Evolutionary conservation across 2,797 vertebrate species (phyloP), one percentile per base, ranked within the genome.

Genomic region (Allobates femoralis): DNA sequence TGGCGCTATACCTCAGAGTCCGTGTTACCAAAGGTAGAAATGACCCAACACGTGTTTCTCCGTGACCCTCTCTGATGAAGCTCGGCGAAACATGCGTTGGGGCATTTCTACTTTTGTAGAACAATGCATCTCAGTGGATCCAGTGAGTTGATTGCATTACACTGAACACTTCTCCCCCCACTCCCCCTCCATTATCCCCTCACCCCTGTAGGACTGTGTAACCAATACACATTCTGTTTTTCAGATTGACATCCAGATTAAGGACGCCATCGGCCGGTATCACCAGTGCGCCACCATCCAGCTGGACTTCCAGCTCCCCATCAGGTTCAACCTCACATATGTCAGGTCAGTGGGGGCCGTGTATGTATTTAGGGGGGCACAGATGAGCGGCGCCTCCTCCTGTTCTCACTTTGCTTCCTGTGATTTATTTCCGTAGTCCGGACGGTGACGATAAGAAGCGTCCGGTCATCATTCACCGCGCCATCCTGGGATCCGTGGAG

Each of bases 201-300:
- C 19, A 10, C 19, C 0, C 4, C 30, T 23, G 32, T 23, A 69
- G 0, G 1, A 67, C 0, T n/a, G n/a, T 28, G 11, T 18, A 15
- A 51, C 16, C 34, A 30, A 16, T 41, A 10, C 46, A 5, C 1
- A 12, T n/a, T 34, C 55, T 85, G 79, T 78, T 89, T 84, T 87
- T n/a, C 90, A 99, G 98, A 99, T 99, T 78, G 98, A 99, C 92
- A 99, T 99, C 92, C 92, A 99, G 93, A 99, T 99, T 90, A 99
- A 99, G 91, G 98, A 99, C 71, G 98, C 98, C 10, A 99, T 99
- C 23, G 98, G 98, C 28, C 95, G 98, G 51, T 99, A 99, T 92
- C 98, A 99, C 91, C 98, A 99, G 64, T 99, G 98, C 91, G 98
- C 98, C 85, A 99, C 98, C 0, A 97, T 99, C 88, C 98, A 99